Conservation (phyloP, 2,113 vertebrate genomes). For the Melanerpes aurifrons region DNA sequence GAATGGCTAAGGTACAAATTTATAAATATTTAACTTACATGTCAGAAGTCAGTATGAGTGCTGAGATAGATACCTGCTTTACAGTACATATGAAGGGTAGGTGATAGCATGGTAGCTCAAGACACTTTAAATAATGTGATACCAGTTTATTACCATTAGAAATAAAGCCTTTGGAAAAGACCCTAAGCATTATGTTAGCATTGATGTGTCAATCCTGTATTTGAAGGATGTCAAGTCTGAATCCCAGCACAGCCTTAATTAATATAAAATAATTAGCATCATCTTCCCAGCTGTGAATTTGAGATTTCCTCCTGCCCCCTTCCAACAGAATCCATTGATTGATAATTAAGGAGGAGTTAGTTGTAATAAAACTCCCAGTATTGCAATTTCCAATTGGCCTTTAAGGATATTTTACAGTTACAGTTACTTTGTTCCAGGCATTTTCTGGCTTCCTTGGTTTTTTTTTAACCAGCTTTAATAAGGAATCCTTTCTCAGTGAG, state of each 20-base stretch:
- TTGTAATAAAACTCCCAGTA: conserved; percentile 83
- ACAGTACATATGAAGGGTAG: conserved; percentile 6
- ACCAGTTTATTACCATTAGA: conserved; percentile 77
- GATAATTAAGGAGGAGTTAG: conserved; percentile 86
- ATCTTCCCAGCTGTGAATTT: conserved; percentile 84
- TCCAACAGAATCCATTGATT: conserved; percentile 82
- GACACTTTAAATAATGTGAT: conserved; percentile 74
- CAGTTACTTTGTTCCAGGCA: conserved; percentile 82
- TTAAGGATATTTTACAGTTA: conserved; percentile 84
- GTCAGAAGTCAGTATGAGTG: not conserved
- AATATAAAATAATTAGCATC: conserved; percentile 87
- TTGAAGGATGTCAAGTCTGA: conserved; percentile 79
- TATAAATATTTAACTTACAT: not conserved
- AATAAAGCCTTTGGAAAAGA: conserved; percentile 78
- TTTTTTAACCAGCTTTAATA: conserved; percentile 69
- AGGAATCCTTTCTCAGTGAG: conserved; percentile 60
- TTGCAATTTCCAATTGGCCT: conserved; percentile 86
- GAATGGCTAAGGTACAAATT: conserved; percentile 2
- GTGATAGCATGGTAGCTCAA: conserved; percentile 60
- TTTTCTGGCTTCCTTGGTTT: conserved; percentile 65
- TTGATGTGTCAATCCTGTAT: conserved; percentile 84
- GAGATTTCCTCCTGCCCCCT: conserved; percentile 56
- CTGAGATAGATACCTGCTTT: conserved; percentile 2
- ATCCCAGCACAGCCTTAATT: conserved; percentile 84
- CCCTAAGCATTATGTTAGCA: conserved; percentile 80